A percentile compares a stretch with the other conserved stretches of the same genome.
Evolutionary conservation across 2,797 vertebrate genomes (phyloP).

Genomic region (Lutjanus argentimaculatus): DNA sequence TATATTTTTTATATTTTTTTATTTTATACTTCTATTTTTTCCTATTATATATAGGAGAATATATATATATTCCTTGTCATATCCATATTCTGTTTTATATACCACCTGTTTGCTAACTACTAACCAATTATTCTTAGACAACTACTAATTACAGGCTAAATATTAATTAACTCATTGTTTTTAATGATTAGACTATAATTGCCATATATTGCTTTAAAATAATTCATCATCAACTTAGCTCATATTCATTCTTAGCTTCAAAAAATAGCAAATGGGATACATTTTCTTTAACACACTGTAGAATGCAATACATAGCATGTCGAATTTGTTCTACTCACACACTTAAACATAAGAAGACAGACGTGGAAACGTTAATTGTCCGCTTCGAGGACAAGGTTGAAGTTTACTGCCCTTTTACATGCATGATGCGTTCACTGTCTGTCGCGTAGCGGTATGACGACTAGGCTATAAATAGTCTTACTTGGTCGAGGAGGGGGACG

Average conservation of each 20-base stretch:
- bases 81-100: too few relatives aligned
- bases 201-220: neutral
- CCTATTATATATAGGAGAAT: too few relatives aligned
- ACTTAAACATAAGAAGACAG: neutral
- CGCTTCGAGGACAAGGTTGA: conserved; percentile 40
- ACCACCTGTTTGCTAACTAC: too few relatives aligned
- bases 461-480: conserved; percentile 88
- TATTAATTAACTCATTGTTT: neutral
- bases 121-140: neutral
- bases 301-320: neutral
- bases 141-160: neutral
- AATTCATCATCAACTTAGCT: neutral
- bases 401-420: conserved; percentile 47
- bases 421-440: conserved; percentile 74
- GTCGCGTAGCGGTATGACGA: conserved; percentile 78
- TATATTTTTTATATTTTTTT: too few relatives aligned
- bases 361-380: neutral
- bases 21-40: too few relatives aligned
- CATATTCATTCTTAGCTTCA: neutral
- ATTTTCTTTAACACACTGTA: neutral
- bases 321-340: neutral
- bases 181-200: neutral
- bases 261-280: too few relatives aligned
- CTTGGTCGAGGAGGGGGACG: conserved; percentile 66
- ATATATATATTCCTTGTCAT: too few relatives aligned